Evolutionary conservation across 1,140 invertebrate species (phyloP).

Genomic region (Caenorhabditis latens): DNA sequence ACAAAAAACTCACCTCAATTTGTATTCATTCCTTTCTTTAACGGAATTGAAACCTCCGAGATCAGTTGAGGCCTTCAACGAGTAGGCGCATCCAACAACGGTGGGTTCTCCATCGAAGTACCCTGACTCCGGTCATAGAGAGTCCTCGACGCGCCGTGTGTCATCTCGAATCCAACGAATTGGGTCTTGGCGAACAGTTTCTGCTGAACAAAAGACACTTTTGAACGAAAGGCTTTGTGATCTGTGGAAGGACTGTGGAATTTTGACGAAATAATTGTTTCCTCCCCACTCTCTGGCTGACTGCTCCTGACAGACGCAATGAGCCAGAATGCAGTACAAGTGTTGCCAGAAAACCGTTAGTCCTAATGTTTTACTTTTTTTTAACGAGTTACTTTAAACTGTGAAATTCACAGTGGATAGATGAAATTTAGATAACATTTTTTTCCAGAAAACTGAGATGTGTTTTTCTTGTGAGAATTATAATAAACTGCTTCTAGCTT

Average conservation of each 20-base stretch:
- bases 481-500: too few relatives aligned
- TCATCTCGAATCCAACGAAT: conserved; percentile 24
- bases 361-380: too few relatives aligned
- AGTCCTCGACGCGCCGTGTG: not conserved
- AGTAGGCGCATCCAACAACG: not conserved
- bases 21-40: conserved; percentile 4
- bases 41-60: not conserved
- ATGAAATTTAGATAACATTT: too few relatives aligned
- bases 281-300: too few relatives aligned
- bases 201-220: not conserved
- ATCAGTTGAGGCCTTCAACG: not conserved
- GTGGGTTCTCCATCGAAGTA: conserved; percentile 10
- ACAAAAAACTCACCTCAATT: not conserved
- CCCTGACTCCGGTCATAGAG: not conserved
- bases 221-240: not conserved
- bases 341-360: too few relatives aligned
- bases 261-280: not conserved
- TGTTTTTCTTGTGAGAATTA: too few relatives aligned
- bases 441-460: too few relatives aligned
- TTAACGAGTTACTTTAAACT: too few relatives aligned
- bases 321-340: too few relatives aligned
- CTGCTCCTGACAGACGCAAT: too few relatives aligned
- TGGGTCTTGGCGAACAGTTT: not conserved
- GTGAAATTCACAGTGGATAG: too few relatives aligned
- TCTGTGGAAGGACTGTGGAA: not conserved